Evolutionary conservation across 1,140 invertebrate genomes (phyloP), one percentile per base, ranked within the genome.

Genomic region (Drosophila melanica): DNA sequence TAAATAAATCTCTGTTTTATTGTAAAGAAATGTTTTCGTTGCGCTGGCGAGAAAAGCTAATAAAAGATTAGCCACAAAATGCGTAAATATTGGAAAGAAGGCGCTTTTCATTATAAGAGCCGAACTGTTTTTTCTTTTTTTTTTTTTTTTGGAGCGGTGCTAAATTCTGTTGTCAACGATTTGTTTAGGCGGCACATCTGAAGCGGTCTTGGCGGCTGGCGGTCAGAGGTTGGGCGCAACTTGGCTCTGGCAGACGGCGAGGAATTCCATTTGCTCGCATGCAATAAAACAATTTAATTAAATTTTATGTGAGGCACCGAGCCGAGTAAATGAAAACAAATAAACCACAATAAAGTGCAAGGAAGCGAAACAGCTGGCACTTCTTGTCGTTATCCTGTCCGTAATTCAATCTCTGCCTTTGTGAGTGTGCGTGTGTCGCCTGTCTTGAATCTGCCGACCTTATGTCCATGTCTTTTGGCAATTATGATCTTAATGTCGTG

Each of bases 261-360:
- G 53, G 48, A 66, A 81, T 81, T 54, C 78, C 79, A 81, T 75
- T 66, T 70, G 53, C 70, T 68, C 23, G 66, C 54, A 75, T 72
- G 80, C 71, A 82, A 79, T 84, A 79, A 82, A 82, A 84, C 80
- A 84, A 79, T 82, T 82, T 82, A 82, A 82, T 82, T 82, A 82
- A 75, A 82, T 82, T 82, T 82, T 79, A 84, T 82, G 76, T 67
- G 76, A 65, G 54, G 53, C 80, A 64, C 58, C 59, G 75, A 79
- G 75, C 27, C 65, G 37, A 79, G 75, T 64, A 79, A 79, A 82
- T 82, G 79, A 82, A 82, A 82, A 75, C 80, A 68, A 84, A 84
- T 82, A 82, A 82, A 84, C 66, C 80, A 79, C 79, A 84, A 82
- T 82, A 75, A 84, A 72, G 71, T 79, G 71, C 71, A 60, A 68